Evolutionary conservation across 2,797 vertebrate species (phyloP).

Genomic region (Craterocephalus amniculus): DNA sequence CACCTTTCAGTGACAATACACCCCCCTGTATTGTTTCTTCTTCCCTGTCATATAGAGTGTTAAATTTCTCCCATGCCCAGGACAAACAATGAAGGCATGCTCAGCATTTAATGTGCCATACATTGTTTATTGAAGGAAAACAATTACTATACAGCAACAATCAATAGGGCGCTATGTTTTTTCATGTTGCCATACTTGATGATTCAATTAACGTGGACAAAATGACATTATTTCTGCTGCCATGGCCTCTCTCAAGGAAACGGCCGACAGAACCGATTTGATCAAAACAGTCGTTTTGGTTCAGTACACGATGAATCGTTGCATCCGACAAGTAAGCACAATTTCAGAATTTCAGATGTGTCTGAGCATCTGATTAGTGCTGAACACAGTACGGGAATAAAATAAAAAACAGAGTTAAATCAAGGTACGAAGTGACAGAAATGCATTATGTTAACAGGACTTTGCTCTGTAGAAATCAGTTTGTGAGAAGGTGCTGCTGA

Average conservation of each 20-base stretch:
- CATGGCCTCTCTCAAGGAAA: conserved; percentile 33
- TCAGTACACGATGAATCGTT: conserved; percentile 9
- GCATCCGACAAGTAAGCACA: not conserved
- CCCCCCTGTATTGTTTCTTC: conserved; percentile 51
- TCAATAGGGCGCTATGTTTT: conserved; percentile 64
- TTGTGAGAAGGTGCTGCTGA: not conserved
- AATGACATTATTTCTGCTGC: conserved; percentile 45
- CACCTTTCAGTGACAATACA: conserved; percentile 75
- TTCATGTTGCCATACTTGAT: conserved; percentile 63
- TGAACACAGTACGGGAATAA: too few relatives aligned
- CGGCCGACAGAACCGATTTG: conserved; percentile 24
- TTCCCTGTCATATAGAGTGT: conserved; percentile 53
- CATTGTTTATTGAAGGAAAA: conserved; percentile 52
- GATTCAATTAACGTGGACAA: conserved; percentile 65
- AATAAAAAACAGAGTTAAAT: too few relatives aligned
- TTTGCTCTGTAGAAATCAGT: conserved; percentile 23
- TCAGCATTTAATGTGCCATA: conserved; percentile 56
- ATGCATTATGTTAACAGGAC: conserved; percentile 33
- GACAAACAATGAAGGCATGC: conserved; percentile 46
- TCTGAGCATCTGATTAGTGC: conserved; percentile 18
- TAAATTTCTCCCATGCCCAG: conserved; percentile 48
- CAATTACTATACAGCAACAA: conserved; percentile 60
- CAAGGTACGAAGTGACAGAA: conserved; percentile 1
- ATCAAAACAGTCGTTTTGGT: conserved; percentile 30
- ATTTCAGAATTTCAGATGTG: not conserved